These are phyloP conservation scores for Corydoras maculifer DNA, from an alignment of 2,113 vertebrate species.

Conservation along the genomic window DNA sequence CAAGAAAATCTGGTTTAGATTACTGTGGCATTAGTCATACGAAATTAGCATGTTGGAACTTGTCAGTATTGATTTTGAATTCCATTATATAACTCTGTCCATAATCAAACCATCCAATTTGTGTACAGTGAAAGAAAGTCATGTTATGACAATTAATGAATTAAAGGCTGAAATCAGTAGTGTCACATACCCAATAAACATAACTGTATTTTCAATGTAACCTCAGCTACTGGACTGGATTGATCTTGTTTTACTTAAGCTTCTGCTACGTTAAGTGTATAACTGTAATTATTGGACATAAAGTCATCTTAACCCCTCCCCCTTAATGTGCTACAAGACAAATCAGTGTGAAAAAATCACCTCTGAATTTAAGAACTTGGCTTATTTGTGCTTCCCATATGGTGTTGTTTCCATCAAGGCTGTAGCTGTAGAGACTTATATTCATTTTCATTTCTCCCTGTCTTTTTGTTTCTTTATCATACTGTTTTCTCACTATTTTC, in stretches of 20 bases:
- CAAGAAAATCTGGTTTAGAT: no score
- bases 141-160: no score
- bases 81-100: no score
- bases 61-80: no score
- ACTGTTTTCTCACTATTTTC: constrained; percentile 25
- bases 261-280: background rate
- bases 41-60: no score
- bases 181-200: no score
- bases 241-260: background rate
- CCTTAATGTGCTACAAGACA: constrained; percentile 18
- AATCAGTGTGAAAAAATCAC: constrained; percentile 16
- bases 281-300: constrained; percentile 19
- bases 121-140: no score
- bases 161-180: no score
- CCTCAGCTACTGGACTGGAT: background rate
- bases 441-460: constrained; percentile 39
- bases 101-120: no score
- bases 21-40: no score
- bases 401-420: constrained; percentile 31
- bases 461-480: constrained; percentile 31
- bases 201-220: no score
- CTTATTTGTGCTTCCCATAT: constrained; percentile 37
- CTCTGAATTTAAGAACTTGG: background rate
- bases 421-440: constrained; percentile 20
- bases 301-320: background rate